A percentile compares a stretch with the other conserved stretches of the same genome.
Evolutionary conservation across 2,113 vertebrate species (phyloP).

Genomic region (Chitala chitala): DNA sequence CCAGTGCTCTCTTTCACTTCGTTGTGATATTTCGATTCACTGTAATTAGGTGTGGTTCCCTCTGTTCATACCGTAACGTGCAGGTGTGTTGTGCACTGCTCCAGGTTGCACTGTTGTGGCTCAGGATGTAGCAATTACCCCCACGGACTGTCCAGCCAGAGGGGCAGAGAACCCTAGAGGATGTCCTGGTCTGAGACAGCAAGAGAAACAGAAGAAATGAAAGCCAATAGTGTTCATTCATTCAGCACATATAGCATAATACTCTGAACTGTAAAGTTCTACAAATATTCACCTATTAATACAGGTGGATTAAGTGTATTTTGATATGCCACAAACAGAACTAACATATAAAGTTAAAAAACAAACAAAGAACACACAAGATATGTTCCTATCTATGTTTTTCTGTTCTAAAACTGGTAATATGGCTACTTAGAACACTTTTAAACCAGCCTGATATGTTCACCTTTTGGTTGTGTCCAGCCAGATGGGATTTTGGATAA

Average conservation of each 20-base stretch:
- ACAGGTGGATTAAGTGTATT: not conserved
- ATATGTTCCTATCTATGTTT: no score
- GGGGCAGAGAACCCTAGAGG: constrained; percentile 43
- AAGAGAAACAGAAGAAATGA: not conserved
- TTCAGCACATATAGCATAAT: not conserved
- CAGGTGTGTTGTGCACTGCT: constrained; percentile 53
- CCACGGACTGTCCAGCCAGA: constrained; percentile 50
- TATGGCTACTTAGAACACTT: not conserved
- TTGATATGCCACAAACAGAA: not conserved
- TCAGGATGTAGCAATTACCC: constrained; percentile 50
- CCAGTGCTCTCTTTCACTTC: not conserved
- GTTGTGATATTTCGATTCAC: not conserved
- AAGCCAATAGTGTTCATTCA: not conserved
- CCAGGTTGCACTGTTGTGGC: constrained; percentile 52
- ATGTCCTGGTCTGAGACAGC: constrained; percentile 31
- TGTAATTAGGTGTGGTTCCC: not conserved
- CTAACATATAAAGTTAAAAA: no score
- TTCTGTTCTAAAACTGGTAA: no score
- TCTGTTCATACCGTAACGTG: constrained; percentile 45
- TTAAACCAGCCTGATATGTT: not conserved
- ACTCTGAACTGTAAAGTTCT: not conserved
- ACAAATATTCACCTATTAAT: not conserved
- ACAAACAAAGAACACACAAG: no score
- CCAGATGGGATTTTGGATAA: constrained; percentile 13
- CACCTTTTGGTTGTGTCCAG: constrained; percentile 39